Percentiles rank a stretch among this genome's conserved stretches.
Evolutionary conservation across 2,113 vertebrate species (phyloP).

Genomic region (Eubucco bourcierii): DNA sequence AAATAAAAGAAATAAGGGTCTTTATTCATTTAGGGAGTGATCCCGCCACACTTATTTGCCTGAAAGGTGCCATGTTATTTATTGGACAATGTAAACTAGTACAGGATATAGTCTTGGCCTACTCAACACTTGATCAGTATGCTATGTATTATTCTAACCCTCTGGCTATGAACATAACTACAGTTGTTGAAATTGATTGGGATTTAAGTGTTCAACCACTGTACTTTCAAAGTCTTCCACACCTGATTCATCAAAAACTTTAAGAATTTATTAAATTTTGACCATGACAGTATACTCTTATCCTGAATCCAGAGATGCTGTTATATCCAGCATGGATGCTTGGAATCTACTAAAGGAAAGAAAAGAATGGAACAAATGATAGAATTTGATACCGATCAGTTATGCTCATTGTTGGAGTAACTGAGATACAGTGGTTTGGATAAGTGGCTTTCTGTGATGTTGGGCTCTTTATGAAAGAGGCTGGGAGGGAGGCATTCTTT

Average conservation of each 20-base stretch:
- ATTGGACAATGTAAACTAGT: background rate
- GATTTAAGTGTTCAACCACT: background rate
- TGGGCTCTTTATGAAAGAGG: background rate
- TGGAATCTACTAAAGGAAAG: background rate
- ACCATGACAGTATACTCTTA: background rate
- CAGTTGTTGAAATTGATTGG: background rate
- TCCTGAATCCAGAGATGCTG: background rate
- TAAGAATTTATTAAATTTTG: background rate
- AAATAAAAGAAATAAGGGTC: background rate
- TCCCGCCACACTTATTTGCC: background rate
- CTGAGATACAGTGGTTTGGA: background rate
- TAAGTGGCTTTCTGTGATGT: background rate
- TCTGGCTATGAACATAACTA: background rate
- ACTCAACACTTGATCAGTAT: background rate
- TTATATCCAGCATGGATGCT: background rate
- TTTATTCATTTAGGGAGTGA: background rate
- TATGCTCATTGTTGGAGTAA: background rate
- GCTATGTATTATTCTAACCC: background rate
- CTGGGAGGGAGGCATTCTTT: background rate
- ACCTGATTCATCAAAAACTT: background rate
- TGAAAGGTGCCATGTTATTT: background rate
- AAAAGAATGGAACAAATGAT: background rate
- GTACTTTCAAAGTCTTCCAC: background rate
- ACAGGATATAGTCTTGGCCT: background rate
- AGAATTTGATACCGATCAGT: background rate